A percentile compares a stretch with the other conserved stretches of the same genome.
Evolutionary conservation across 2,797 vertebrate species (phyloP).

Genomic region (Otolemur crassicaudatus): DNA sequence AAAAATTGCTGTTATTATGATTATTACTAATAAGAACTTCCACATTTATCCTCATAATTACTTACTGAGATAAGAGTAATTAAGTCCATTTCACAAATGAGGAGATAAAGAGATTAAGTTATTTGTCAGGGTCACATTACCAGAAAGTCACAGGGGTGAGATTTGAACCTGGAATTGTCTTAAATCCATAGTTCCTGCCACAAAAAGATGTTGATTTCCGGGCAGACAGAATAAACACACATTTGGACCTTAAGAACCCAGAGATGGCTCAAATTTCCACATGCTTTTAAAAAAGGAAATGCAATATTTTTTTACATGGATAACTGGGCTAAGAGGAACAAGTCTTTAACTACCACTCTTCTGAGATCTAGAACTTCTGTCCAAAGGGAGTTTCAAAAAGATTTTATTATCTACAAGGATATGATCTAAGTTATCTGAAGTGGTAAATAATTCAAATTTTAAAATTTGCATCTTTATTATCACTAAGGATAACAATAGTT

Average conservation of each 20-base stretch:
- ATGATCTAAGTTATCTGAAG: neutral
- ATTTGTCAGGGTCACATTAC: neutral
- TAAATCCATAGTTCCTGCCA: conserved; percentile 21
- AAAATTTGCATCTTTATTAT: neutral
- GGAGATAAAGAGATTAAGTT: neutral
- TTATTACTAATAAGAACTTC: neutral
- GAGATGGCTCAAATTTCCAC: neutral
- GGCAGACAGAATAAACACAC: conserved; percentile 45
- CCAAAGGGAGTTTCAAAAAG: conserved; percentile 43
- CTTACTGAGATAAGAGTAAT: neutral
- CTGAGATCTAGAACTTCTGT: neutral
- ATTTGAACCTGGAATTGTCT: neutral
- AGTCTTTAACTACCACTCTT: neutral
- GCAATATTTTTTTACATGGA: neutral
- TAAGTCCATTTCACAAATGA: neutral
- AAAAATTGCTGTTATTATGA: neutral
- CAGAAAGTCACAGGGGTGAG: neutral
- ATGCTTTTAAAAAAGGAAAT: conserved; percentile 1
- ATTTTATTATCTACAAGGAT: neutral
- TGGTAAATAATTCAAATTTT: neutral
- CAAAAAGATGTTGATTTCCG: conserved; percentile 26
- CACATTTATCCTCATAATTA: neutral
- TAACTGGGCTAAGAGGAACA: neutral
- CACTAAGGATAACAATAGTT: neutral
- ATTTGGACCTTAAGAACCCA: neutral